phyloP scores from a whole-genome alignment of 2,113 vertebrate genomes.

The Sus scrofa region DNA sequence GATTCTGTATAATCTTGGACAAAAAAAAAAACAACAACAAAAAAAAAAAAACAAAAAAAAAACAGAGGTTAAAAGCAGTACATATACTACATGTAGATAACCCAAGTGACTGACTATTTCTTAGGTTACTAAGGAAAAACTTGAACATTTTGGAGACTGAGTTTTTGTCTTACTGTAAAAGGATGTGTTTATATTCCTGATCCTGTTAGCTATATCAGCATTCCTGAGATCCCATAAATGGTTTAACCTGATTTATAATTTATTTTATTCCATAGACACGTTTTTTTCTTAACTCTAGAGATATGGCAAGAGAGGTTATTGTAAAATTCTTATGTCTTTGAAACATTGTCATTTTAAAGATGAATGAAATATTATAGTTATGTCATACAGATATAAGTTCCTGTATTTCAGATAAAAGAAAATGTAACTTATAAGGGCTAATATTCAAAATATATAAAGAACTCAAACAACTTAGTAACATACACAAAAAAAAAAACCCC shows the following conservation, averaged over 20 bases:
- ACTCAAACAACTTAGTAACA: not conserved
- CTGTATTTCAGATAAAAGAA: slow-evolving; percentile 22
- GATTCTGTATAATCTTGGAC: not conserved
- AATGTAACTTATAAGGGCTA: not conserved
- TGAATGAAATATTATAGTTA: not conserved
- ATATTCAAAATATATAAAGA: slow-evolving; percentile 11
- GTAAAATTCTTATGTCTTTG: slow-evolving; percentile 43
- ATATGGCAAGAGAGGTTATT: not conserved
- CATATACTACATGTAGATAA: not conserved
- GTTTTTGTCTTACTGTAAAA: slow-evolving; percentile 6
- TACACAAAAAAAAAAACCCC: not conserved
- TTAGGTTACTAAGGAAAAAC: not conserved
- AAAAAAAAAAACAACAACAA: not conserved
- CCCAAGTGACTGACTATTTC: not conserved
- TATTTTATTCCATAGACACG: not conserved
- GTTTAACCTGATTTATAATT: not conserved
- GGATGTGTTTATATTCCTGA: not conserved
- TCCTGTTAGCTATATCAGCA: not conserved
- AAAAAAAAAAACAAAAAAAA: not conserved
- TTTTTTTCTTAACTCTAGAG: not conserved
- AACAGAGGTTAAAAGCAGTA: not conserved
- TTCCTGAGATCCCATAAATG: not conserved
- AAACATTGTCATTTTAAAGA: slow-evolving; percentile 46
- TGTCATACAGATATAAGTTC: not conserved
- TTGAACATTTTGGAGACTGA: not conserved